phyloP scores from a whole-genome alignment of 2,113 vertebrate genomes.

The Rana temporaria region DNA sequence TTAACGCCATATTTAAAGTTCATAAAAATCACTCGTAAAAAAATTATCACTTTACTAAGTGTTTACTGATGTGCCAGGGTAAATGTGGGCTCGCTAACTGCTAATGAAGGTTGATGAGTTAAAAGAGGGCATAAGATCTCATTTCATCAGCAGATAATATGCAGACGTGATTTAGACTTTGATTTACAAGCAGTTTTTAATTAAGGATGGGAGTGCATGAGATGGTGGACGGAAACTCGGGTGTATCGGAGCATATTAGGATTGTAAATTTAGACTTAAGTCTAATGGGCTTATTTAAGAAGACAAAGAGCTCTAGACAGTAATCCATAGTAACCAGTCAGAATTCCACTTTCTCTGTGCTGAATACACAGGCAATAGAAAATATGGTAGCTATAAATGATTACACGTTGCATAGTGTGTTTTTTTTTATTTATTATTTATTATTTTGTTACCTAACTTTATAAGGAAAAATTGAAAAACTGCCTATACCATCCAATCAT shows the following conservation, averaged over 20 bases:
- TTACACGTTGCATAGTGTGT: too few species aligned
- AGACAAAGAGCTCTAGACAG: too few species aligned
- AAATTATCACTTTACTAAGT: conserved; percentile 41
- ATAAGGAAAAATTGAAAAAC: too few species aligned
- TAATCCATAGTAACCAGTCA: too few species aligned
- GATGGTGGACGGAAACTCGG: neutral
- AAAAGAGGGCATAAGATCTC: conserved; percentile 44
- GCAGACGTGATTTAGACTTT: conserved; percentile 45
- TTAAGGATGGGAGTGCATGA: conserved; percentile 27
- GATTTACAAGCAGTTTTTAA: conserved; percentile 52
- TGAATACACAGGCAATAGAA: too few species aligned
- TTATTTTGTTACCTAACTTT: too few species aligned
- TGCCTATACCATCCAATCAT: too few species aligned
- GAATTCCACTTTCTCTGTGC: too few species aligned
- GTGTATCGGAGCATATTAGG: conserved; percentile 2
- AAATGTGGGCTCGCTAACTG: conserved; percentile 45
- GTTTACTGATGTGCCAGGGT: conserved; percentile 47
- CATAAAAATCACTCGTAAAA: conserved; percentile 47
- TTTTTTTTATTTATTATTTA: too few species aligned
- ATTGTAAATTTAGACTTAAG: conserved; percentile 28
- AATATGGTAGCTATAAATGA: too few species aligned
- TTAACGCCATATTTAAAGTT: conserved; percentile 48
- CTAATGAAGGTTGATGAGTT: conserved; percentile 52
- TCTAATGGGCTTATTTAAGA: neutral
- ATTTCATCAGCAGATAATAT: conserved; percentile 53